These are phyloP conservation scores for Lepeophtheirus nordmannii DNA, from an alignment of 2,888 invertebrate species.

Conservation along the genomic window DNA sequence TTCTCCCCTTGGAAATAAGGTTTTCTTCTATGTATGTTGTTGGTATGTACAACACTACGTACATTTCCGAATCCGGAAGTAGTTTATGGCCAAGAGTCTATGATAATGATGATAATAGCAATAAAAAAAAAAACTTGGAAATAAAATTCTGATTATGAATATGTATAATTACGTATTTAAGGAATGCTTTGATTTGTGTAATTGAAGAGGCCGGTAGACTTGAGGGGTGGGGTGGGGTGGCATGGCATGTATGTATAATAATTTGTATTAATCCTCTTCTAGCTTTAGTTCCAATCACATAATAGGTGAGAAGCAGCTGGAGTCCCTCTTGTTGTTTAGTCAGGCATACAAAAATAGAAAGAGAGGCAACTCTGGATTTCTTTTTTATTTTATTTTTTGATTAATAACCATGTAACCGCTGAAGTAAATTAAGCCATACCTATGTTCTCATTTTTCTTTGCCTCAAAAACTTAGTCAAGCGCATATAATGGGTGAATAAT, in stretches of 20 bases:
- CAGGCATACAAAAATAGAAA: not conserved
- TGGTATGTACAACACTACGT: no score
- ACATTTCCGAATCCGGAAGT: not conserved
- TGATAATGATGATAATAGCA: no score
- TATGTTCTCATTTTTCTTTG: not conserved
- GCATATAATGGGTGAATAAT: slow-evolving; percentile 6
- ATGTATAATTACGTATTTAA: no score
- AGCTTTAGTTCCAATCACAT: no score
- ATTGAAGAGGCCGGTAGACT: no score
- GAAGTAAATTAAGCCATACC: not conserved
- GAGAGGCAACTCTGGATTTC: not conserved
- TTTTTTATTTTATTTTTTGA: not conserved
- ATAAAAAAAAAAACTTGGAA: no score
- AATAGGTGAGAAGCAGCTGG: not conserved
- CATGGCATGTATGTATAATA: no score
- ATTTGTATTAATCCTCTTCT: no score
- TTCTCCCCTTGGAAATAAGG: not conserved
- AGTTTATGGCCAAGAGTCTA: not conserved
- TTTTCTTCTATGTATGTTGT: no score
- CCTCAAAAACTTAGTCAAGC: not conserved
- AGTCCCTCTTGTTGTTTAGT: not conserved
- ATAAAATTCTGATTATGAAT: no score
- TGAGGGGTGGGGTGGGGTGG: no score
- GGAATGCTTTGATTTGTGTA: no score
- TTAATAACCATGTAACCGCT: slow-evolving; percentile 6